Evolutionary conservation across 2,113 vertebrate genomes (phyloP).

Genomic region (Nipponia nippon): DNA sequence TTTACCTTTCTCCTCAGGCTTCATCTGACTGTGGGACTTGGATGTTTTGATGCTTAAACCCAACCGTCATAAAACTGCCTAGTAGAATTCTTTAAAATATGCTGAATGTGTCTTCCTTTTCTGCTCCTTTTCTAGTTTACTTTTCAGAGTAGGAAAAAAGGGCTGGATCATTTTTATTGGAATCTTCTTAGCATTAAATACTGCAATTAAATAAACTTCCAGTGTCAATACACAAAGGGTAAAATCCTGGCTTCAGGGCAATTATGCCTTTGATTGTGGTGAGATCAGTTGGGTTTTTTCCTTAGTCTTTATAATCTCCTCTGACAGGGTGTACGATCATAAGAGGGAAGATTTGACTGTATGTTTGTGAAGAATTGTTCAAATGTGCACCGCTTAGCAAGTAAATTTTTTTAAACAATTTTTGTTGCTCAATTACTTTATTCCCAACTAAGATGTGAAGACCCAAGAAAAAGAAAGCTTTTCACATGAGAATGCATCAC

Average conservation of each 20-base stretch:
- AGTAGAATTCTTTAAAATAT: neutral
- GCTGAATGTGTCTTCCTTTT: neutral
- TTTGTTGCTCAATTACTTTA: neutral
- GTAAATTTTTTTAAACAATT: neutral
- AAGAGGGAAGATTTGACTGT: neutral
- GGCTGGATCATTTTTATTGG: neutral
- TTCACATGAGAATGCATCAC: neutral
- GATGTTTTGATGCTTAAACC: neutral
- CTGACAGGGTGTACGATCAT: neutral
- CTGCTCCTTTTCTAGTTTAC: neutral
- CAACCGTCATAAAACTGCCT: neutral
- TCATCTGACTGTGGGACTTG: neutral
- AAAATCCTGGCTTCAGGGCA: neutral
- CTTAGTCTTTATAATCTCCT: neutral
- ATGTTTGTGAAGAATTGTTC: neutral
- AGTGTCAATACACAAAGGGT: neutral
- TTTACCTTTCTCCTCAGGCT: neutral
- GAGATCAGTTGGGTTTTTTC: neutral
- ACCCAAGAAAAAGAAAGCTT: neutral
- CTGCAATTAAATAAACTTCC: neutral
- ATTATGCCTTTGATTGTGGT: neutral
- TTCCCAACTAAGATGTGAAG: neutral
- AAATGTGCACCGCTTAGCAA: neutral
- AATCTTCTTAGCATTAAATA: neutral
- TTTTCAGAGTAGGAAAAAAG: neutral